Evolutionary conservation across 2,888 invertebrate species (phyloP).

Genomic region (Trachelus stipa): DNA sequence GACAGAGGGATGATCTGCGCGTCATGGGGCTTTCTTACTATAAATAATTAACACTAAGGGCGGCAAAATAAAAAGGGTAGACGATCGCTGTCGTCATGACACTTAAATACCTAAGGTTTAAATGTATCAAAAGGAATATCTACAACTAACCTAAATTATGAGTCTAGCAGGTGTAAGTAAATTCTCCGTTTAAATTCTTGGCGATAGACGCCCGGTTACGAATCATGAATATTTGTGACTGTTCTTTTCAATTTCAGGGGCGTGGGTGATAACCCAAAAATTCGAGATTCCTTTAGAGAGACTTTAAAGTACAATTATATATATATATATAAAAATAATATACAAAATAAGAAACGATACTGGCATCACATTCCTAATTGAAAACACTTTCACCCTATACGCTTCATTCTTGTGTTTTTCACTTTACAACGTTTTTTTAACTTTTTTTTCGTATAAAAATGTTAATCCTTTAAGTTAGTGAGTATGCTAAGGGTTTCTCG

Average conservation of each 20-base stretch:
- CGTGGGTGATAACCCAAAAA: background rate
- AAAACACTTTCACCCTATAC: background rate
- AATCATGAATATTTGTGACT: background rate
- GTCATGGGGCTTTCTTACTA: background rate
- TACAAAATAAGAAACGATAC: conserved; percentile 36
- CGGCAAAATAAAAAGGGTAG: background rate
- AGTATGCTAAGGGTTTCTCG: conserved; percentile 22
- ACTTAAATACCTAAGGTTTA: conserved; percentile 11
- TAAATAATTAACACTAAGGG: background rate
- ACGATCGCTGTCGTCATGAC: background rate
- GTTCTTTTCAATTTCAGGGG: background rate
- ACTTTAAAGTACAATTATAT: conserved; percentile 19
- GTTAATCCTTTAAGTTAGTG: conserved; percentile 22
- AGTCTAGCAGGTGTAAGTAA: conserved; percentile 44
- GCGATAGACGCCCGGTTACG: background rate
- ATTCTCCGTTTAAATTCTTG: conserved; percentile 36
- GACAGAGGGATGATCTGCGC: background rate
- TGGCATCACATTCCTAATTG: conserved; percentile 34
- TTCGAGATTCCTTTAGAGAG: background rate
- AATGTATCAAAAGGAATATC: conserved; percentile 14
- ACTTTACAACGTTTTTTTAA: background rate
- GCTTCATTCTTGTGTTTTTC: background rate
- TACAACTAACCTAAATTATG: conserved; percentile 28
- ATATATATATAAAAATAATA: conserved; percentile 28
- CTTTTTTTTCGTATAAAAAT: conserved; percentile 6